Conservation (phyloP, 2,888 invertebrate genomes). For the Chloroclysta siterata region DNA sequence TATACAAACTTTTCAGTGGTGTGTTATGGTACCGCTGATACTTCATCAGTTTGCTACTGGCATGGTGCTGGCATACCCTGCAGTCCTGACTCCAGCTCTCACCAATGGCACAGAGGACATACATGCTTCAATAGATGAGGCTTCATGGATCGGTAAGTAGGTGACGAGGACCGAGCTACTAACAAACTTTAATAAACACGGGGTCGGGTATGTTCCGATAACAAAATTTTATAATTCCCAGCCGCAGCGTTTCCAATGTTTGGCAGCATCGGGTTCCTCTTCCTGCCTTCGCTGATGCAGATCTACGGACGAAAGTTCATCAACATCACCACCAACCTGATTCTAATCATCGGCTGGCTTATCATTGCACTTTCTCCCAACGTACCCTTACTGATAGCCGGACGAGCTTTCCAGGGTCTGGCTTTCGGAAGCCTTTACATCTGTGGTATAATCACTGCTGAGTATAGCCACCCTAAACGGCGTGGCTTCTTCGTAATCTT, state of each 20-base stretch:
- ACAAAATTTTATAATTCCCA: background rate
- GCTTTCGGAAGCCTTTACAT: constrained; percentile 42
- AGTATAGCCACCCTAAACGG: constrained; percentile 43
- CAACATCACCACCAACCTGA: constrained; percentile 8
- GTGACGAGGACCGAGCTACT: background rate
- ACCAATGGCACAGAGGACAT: constrained; percentile 5
- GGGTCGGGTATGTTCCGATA: too few relatives aligned
- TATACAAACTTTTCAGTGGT: constrained; percentile 13
- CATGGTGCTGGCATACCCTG: constrained; percentile 18
- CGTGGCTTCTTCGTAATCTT: constrained; percentile 41
- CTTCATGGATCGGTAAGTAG: constrained; percentile 18
- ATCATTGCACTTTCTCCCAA: constrained; percentile 40
- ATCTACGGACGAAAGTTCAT: constrained; percentile 13
- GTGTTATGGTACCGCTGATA: constrained; percentile 4
- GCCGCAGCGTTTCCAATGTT: constrained; percentile 14
- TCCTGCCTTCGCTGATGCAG: constrained; percentile 19
- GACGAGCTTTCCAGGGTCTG: constrained; percentile 44
- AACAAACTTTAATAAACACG: too few relatives aligned
- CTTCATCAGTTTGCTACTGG: constrained; percentile 17
- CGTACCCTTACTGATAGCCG: constrained; percentile 36
- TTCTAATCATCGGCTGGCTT: constrained; percentile 41
- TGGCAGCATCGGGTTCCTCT: constrained; percentile 12
- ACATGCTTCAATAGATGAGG: constrained; percentile 5
- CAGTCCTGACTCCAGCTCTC: constrained; percentile 12
- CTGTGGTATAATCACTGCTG: constrained; percentile 40